phyloP scores from a whole-genome alignment of 1,140 invertebrate species.

The Dinothrombium tinctorium region DNA sequence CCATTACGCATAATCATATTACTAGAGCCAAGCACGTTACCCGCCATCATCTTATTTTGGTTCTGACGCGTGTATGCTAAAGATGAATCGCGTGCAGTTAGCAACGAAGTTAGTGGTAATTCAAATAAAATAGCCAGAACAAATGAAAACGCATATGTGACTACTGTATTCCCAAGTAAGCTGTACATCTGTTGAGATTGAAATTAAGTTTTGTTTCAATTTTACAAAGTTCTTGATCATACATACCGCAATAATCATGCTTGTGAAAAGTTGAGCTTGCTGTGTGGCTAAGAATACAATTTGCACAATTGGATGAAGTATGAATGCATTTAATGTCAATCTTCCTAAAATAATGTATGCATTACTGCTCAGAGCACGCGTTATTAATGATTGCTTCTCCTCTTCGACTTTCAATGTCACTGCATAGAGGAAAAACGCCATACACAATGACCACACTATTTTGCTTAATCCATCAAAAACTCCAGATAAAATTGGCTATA shows the following conservation, averaged over 20 bases:
- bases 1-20: too few species aligned
- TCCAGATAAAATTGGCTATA: constrained; percentile 7
- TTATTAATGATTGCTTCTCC: neutral
- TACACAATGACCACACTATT: constrained; percentile 1
- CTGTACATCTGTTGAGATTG: constrained; percentile 6
- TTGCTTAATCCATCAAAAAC: constrained; percentile 6
- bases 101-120: constrained; percentile 2
- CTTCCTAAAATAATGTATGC: constrained; percentile 4
- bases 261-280: constrained; percentile 8
- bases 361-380: neutral
- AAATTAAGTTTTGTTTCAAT: neutral
- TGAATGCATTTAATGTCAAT: constrained; percentile 2
- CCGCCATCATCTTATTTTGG: neutral
- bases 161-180: constrained; percentile 10
- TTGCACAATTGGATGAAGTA: constrained; percentile 5
- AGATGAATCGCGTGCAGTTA: neutral
- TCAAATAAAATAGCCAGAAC: constrained; percentile 9
- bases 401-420: neutral
- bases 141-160: constrained; percentile 9
- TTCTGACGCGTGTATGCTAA: neutral
- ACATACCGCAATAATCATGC: constrained; percentile 6
- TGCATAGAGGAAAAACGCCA: constrained; percentile 5
- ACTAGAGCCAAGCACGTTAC: neutral
- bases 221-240: neutral
- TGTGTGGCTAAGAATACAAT: constrained; percentile 8